Conservation (phyloP, 1,140 invertebrate genomes). For the Contarinia nasturtii region DNA sequence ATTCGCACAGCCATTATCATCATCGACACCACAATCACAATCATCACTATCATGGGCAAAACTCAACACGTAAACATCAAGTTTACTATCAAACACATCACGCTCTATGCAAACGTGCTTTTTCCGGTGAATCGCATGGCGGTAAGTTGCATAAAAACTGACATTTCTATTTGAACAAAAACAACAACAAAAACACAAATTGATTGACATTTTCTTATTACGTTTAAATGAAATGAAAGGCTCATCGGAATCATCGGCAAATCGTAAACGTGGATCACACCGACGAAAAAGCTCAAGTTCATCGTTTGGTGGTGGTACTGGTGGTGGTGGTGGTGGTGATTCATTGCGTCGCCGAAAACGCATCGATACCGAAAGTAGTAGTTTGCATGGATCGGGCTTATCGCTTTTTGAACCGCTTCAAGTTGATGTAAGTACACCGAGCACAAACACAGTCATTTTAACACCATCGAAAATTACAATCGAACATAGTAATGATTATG, state of each 20-base stretch:
- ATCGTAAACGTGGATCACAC: not conserved
- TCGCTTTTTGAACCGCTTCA: not conserved
- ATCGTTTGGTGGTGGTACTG: not conserved
- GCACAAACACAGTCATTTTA: constrained; percentile 6
- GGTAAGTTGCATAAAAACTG: constrained; percentile 18
- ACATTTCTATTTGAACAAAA: constrained; percentile 12
- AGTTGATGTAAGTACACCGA: constrained; percentile 3
- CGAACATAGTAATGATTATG: constrained; percentile 7
- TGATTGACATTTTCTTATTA: too few relatives aligned
- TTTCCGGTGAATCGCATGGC: constrained; percentile 16
- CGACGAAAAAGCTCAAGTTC: not conserved
- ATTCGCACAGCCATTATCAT: constrained; percentile 7
- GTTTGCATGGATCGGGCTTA: constrained; percentile 6
- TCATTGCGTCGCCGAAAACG: not conserved
- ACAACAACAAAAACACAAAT: constrained; percentile 17
- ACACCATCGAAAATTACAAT: constrained; percentile 14
- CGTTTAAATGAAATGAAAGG: not conserved
- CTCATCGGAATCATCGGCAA: not conserved
- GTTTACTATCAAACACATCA: constrained; percentile 16
- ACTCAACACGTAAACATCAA: constrained; percentile 13
- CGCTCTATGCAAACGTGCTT: constrained; percentile 15
- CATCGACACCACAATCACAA: not conserved
- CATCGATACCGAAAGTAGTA: constrained; percentile 9
- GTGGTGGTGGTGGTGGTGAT: not conserved
- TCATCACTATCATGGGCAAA: constrained; percentile 1